phyloP scores from a whole-genome alignment of 2,113 vertebrate genomes.

The Callipepla californica region DNA sequence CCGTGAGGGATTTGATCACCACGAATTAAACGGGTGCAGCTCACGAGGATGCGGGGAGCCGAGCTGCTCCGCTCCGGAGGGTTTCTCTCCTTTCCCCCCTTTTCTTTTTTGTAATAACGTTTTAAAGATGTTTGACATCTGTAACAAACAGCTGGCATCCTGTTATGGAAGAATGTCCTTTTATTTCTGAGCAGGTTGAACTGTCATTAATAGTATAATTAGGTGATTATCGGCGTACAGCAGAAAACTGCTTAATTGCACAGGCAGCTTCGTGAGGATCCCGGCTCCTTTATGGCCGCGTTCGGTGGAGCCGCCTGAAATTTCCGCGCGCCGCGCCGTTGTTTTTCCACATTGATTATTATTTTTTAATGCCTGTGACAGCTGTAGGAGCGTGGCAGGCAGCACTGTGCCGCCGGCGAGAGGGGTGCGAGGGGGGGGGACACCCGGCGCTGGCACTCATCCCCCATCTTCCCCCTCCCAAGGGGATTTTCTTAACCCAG shows the following conservation, averaged over 20 bases:
- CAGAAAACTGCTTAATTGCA: conserved; percentile 87
- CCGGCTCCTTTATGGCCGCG: conserved; percentile 78
- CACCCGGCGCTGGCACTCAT: background rate
- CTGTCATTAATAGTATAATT: conserved; percentile 90
- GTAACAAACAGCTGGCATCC: conserved; percentile 86
- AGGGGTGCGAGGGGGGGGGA: background rate
- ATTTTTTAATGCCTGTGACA: conserved; percentile 74
- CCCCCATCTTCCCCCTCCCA: background rate
- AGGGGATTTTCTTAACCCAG: background rate
- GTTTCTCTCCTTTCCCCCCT: conserved; percentile 10
- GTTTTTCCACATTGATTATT: conserved; percentile 53
- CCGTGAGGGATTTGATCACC: background rate
- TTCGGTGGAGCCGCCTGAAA: conserved; percentile 79
- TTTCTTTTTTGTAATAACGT: conserved; percentile 74
- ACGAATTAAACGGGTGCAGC: background rate
- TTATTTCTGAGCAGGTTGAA: conserved; percentile 86
- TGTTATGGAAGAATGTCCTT: conserved; percentile 84
- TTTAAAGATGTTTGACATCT: conserved; percentile 86
- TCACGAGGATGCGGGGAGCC: background rate
- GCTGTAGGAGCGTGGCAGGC: conserved; percentile 56
- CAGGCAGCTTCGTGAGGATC: conserved; percentile 76
- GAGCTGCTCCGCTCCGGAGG: conserved; percentile 33
- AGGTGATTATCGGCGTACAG: conserved; percentile 85
- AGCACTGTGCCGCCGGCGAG: background rate
- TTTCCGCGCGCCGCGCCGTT: conserved; percentile 72